Conservation (phyloP, 2,113 vertebrate species). For the Nansenia antarctica region DNA sequence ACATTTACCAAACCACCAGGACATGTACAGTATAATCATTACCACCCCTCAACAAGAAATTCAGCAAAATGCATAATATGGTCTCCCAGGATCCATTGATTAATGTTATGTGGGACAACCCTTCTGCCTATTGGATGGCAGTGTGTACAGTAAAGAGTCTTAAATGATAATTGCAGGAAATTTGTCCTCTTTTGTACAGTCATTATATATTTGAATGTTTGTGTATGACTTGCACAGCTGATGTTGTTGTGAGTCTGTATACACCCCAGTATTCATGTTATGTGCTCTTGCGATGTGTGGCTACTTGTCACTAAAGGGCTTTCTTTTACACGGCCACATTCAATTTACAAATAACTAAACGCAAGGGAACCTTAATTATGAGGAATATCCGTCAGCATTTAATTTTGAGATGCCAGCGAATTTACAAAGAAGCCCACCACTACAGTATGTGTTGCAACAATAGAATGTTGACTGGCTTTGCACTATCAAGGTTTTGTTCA, state of each 20-base stretch:
- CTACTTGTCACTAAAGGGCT: constrained; percentile 64
- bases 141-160: neutral
- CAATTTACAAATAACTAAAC: constrained; percentile 31
- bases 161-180: constrained; percentile 11
- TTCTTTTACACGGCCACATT: constrained; percentile 61
- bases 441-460: neutral
- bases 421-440: constrained; percentile 3
- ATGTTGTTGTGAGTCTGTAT: constrained; percentile 30
- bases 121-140: neutral
- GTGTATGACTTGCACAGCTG: constrained; percentile 38
- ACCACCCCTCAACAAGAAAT: constrained; percentile 37
- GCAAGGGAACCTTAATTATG: constrained; percentile 37
- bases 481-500: constrained; percentile 14
- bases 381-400: constrained; percentile 35
- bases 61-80: constrained; percentile 9
- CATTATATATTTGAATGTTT: constrained; percentile 45
- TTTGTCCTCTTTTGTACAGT: constrained; percentile 39
- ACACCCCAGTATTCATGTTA: constrained; percentile 31
- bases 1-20: constrained; percentile 54
- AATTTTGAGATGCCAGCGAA: constrained; percentile 39
- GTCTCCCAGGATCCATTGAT: neutral
- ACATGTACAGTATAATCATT: constrained; percentile 35
- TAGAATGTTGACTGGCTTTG: constrained; percentile 19
- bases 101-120: constrained; percentile 9
- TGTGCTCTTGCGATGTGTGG: constrained; percentile 49